These are phyloP conservation scores for Ptilonorhynchus violaceus DNA, from an alignment of 2,113 vertebrate genomes.

Conservation along the genomic window DNA sequence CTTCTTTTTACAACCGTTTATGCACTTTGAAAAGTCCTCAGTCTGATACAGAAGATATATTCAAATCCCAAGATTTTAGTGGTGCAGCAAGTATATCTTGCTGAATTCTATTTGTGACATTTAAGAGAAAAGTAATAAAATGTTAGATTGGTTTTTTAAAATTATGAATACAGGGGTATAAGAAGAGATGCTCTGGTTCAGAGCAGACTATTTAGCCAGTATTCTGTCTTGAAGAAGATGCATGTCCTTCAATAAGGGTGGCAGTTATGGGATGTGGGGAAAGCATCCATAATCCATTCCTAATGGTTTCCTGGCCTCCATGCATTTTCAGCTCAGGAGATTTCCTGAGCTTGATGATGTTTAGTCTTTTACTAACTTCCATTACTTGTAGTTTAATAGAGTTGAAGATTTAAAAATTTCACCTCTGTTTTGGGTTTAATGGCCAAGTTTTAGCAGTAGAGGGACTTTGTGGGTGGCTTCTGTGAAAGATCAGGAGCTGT, in stretches of 20 bases:
- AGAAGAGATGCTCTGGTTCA: neutral
- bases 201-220: neutral
- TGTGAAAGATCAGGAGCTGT: neutral
- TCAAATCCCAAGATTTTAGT: neutral
- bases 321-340: neutral
- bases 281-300: neutral
- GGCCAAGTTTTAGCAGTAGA: neutral
- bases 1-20: neutral
- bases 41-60: neutral
- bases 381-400: neutral
- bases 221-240: neutral
- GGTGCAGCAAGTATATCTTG: neutral
- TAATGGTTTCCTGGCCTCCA: neutral
- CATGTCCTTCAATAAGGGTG: neutral
- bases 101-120: neutral
- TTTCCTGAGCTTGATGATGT: neutral
- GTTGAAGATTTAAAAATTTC: neutral
- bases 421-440: neutral
- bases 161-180: neutral
- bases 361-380: neutral
- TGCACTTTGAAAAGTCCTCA: neutral
- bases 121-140: neutral
- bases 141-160: neutral
- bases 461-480: neutral
- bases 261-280: rapidly evolving